Evolutionary conservation across 1,140 invertebrate genomes (phyloP).

Genomic region (Trichomalopsis sarcophagae): DNA sequence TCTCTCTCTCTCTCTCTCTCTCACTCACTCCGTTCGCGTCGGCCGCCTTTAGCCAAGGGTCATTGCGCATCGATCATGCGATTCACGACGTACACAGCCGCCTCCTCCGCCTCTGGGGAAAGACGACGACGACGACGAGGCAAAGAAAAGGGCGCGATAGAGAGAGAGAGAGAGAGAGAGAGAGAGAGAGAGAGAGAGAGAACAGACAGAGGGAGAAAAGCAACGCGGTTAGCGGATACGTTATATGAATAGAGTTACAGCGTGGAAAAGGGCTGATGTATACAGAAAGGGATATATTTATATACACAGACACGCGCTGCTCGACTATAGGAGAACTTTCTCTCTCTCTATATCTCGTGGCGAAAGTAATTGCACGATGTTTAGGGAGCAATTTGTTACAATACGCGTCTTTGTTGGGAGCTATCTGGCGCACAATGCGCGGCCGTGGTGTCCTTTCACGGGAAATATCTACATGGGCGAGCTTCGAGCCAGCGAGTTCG

Average conservation of each 20-base stretch:
- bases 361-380: conserved; percentile 47
- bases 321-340: neutral
- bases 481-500: neutral
- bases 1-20: too few relatives aligned
- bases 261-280: conserved; percentile 14
- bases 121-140: neutral
- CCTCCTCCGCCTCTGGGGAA: neutral
- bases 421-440: conserved; percentile 8
- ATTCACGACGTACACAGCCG: conserved; percentile 25
- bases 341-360: conserved; percentile 6
- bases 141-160: neutral
- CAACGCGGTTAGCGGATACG: conserved; percentile 16
- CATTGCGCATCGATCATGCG: conserved; percentile 52
- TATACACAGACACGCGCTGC: neutral
- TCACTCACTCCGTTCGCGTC: neutral
- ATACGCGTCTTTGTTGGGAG: conserved; percentile 35
- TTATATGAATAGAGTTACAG: conserved; percentile 46
- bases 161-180: neutral
- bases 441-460: neutral
- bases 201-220: neutral
- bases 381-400: conserved; percentile 48
- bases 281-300: conserved; percentile 17
- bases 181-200: neutral
- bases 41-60: conserved; percentile 25
- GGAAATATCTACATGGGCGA: conserved; percentile 12